Percentiles rank a stretch among this genome's conserved stretches.
Conservation (phyloP, 2,113 vertebrate genomes). For the Eleginops maclovinus region DNA sequence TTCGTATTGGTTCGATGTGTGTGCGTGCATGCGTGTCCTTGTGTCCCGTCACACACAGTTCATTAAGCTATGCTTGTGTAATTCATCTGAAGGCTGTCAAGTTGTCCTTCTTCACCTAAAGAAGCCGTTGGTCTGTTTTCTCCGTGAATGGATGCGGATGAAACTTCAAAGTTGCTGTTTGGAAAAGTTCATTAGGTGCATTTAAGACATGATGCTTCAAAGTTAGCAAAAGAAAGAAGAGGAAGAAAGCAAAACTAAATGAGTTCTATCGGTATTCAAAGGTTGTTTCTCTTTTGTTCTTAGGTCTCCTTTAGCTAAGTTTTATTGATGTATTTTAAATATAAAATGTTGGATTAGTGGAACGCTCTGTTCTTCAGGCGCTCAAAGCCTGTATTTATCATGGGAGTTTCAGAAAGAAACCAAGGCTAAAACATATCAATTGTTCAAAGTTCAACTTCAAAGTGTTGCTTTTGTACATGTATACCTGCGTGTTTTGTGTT, state of each 20-base stretch:
- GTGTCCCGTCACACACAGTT: constrained; percentile 69
- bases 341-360: constrained; percentile 2
- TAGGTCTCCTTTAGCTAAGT: neutral
- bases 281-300: neutral
- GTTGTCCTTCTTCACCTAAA: constrained; percentile 9
- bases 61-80: constrained; percentile 72
- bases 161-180: neutral
- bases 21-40: constrained; percentile 44
- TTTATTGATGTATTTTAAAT: neutral
- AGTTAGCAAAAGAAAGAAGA: constrained; percentile 6
- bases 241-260: neutral
- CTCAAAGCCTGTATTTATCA: neutral
- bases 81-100: constrained; percentile 68
- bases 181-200: neutral
- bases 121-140: neutral
- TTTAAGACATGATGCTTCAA: neutral
- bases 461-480: constrained; percentile 3
- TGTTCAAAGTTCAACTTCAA: constrained; percentile 14
- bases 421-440: constrained; percentile 14
- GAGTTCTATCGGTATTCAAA: neutral
- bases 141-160: neutral
- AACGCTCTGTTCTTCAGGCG: neutral
- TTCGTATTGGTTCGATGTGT: constrained; percentile 53
- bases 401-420: neutral
- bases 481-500: neutral